Percentiles rank a stretch among this genome's conserved stretches.
Evolutionary conservation across 2,797 vertebrate species (phyloP).

Genomic region (Myioborus miniatus): DNA sequence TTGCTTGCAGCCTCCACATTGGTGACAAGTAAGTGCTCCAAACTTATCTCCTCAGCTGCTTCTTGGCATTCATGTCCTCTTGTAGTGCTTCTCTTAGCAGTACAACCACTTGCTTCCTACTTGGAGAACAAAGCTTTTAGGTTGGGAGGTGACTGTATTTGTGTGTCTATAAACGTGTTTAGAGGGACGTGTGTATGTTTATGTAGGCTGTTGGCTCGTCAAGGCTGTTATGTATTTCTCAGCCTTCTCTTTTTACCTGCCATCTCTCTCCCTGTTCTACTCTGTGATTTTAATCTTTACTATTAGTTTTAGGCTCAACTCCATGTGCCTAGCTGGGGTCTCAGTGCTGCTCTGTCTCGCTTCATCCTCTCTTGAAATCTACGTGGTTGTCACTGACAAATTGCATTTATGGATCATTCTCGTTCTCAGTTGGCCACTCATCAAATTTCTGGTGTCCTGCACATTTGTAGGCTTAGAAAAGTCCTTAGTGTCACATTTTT

Average conservation of each 20-base stretch:
- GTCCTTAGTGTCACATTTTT: neutral
- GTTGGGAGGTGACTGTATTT: neutral
- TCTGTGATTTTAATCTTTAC: neutral
- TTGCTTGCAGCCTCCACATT: neutral
- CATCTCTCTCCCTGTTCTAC: neutral
- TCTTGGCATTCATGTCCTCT: rapidly evolving
- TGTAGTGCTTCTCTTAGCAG: neutral
- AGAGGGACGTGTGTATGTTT: neutral
- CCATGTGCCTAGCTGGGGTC: neutral
- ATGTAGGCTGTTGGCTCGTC: neutral
- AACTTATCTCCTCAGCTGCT: neutral
- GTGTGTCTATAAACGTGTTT: neutral
- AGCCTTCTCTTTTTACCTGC: neutral
- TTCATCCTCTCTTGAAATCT: neutral
- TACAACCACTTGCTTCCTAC: neutral
- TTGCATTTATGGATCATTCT: neutral
- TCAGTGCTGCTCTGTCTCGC: neutral
- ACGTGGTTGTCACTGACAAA: neutral
- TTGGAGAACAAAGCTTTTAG: neutral
- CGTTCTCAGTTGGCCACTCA: rapidly evolving
- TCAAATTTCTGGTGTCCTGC: neutral
- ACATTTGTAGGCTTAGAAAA: neutral
- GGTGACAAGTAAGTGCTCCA: neutral
- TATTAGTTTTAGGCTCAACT: neutral
- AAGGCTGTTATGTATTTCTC: rapidly evolving